phyloP scores from a whole-genome alignment of 2,113 vertebrate genomes.

The Sterna hirundo region DNA sequence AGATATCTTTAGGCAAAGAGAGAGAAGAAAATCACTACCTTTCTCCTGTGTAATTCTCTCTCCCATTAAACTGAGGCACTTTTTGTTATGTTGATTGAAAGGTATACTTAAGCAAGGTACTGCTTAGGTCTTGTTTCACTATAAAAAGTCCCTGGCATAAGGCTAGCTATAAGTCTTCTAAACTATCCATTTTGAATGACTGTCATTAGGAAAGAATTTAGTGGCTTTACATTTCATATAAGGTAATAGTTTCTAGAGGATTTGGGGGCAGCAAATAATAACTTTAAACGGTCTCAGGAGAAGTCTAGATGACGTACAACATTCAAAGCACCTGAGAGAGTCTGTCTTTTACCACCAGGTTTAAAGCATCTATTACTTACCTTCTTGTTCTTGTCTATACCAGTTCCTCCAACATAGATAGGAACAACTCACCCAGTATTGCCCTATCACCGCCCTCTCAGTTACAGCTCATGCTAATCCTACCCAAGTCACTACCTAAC shows the following conservation, averaged over 20 bases:
- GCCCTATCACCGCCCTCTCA: not conserved
- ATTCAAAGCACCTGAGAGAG: slow-evolving; percentile 36
- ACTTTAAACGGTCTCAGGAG: slow-evolving; percentile 64
- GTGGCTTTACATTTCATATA: slow-evolving; percentile 71
- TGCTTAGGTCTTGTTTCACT: slow-evolving; percentile 50
- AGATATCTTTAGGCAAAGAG: not conserved
- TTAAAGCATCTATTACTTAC: not conserved
- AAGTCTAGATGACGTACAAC: slow-evolving; percentile 28
- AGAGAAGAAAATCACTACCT: not conserved
- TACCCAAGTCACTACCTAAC: not conserved
- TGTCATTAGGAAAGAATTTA: slow-evolving; percentile 79
- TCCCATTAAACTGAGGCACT: not conserved
- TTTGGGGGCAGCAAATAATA: slow-evolving; percentile 60
- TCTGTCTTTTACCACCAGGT: not conserved
- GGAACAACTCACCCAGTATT: not conserved
- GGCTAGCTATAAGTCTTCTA: slow-evolving; percentile 55
- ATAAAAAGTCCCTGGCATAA: slow-evolving; percentile 51
- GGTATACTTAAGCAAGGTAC: slow-evolving; percentile 19
- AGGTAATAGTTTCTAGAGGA: slow-evolving; percentile 71
- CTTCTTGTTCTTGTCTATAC: not conserved
- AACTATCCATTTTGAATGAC: slow-evolving; percentile 63
- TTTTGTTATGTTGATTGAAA: slow-evolving; percentile 5
- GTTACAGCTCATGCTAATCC: not conserved
- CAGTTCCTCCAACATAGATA: not conserved
- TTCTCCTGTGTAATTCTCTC: not conserved